A percentile compares a stretch with the other conserved stretches of the same genome.
Conservation (phyloP, 2,888 invertebrate genomes). For the Apomyelois bistriatella region DNA sequence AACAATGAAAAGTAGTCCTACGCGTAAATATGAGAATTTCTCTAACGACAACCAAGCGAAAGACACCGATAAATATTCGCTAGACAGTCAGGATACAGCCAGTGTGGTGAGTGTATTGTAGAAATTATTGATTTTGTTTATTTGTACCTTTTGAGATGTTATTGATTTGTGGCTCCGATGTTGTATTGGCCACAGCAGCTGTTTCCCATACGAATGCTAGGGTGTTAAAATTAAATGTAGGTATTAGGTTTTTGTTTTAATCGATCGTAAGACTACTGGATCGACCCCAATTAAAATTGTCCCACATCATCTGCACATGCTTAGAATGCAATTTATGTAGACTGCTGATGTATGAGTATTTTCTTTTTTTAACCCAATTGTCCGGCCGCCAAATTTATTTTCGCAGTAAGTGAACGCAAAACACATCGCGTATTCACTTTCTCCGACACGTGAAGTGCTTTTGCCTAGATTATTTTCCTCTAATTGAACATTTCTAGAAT, state of each 20-base stretch:
- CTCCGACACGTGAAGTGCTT: constrained; percentile 16
- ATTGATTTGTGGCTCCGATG: constrained; percentile 52
- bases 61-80: constrained; percentile 72
- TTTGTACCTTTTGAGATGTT: constrained; percentile 52
- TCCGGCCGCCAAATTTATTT: constrained; percentile 2
- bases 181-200: constrained; percentile 30
- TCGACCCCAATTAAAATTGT: not conserved
- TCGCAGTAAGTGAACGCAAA: not conserved
- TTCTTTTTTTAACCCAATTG: constrained; percentile 8
- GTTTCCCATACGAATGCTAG: constrained; percentile 4
- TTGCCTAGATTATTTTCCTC: constrained; percentile 8
- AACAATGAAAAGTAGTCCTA: constrained; percentile 78
- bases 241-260: not conserved
- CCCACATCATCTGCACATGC: not conserved
- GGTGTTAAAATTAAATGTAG: not conserved
- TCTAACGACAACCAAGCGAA: constrained; percentile 67
- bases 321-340: not conserved
- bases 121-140: constrained; percentile 73
- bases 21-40: constrained; percentile 75
- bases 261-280: not conserved
- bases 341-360: constrained; percentile 11
- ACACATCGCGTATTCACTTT: constrained; percentile 17
- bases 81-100: constrained; percentile 76
- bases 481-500: constrained; percentile 1
- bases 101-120: constrained; percentile 70